These are phyloP conservation scores for Sylvia atricapilla DNA, from an alignment of 2,113 vertebrate species.

Conservation along the genomic window DNA sequence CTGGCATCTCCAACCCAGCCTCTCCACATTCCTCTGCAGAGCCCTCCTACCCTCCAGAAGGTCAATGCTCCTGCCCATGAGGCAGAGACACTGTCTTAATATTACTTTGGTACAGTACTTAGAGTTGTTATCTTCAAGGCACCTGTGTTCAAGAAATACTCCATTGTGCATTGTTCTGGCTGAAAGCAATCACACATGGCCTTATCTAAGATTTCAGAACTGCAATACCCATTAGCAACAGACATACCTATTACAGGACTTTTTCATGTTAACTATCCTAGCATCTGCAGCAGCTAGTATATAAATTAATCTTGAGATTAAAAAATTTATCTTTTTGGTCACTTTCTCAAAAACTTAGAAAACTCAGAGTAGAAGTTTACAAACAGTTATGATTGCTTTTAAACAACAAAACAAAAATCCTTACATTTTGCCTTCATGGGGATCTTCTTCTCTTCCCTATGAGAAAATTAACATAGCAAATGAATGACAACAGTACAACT, in stretches of 20 bases:
- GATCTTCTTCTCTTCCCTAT: slow-evolving; percentile 96
- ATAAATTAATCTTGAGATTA: not conserved
- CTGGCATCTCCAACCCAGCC: not conserved
- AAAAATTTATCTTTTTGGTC: not conserved
- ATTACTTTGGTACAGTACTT: not conserved
- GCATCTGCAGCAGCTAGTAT: not conserved
- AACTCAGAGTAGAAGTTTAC: not conserved
- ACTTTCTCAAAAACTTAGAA: not conserved
- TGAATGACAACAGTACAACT: not conserved
- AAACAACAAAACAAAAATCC: slow-evolving; percentile 52
- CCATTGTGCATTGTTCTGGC: not conserved
- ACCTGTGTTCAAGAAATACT: not conserved
- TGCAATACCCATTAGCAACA: not conserved
- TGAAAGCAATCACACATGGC: not conserved
- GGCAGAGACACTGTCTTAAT: not conserved
- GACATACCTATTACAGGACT: not conserved
- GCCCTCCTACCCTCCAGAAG: not conserved
- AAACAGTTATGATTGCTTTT: not conserved
- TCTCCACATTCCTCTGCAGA: not conserved
- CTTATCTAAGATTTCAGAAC: not conserved
- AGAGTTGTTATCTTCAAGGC: not conserved
- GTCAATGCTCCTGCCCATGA: not conserved
- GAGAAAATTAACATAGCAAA: slow-evolving; percentile 53
- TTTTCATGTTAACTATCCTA: not conserved
- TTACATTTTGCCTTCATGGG: slow-evolving; percentile 99